Base-by-base conservation (phyloP, 2,113 vertebrate species). In the Mormyrus iriodes region DNA sequence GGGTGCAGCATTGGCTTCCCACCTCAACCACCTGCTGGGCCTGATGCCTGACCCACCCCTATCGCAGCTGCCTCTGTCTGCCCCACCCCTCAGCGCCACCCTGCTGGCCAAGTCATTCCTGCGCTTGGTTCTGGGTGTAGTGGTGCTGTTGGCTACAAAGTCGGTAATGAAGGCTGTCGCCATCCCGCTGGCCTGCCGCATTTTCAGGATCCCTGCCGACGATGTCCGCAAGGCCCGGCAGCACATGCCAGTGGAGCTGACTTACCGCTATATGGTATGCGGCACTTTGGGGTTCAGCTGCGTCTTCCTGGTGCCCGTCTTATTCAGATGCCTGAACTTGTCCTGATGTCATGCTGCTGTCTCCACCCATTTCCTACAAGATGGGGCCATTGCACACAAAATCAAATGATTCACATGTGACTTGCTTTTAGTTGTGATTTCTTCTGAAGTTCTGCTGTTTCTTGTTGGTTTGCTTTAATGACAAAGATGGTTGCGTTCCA, bases 211-310 rank as follows among this genome's bases (percentile, higher is more conserved):
- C 82, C 96, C 97, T 0, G 91, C 92, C 0, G 94, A 92, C 0
- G 95, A 99, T 0, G 91, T 98, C 7, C 95, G 97, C 53, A 94
- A 88, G 89, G 98, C 98, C 0, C 93, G 98, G 53, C 98, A 98
- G 88, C 95, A 97, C 92, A 97, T 97, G 95, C 96, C 95, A 42
- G 97, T 99, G 0, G 98, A 99, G 94, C 95, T 99, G 85, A 97
- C 98, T 0, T 99, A 99, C 90, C 97, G 98, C 84, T 99, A 98
- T 73, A 93, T 98, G 0, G 99, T 98, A 0, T 99, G 99, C 0
- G 97, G 97, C 27, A 96, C 93, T 46, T 95, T 99, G n/a, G 98
- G 97, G 0, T 99, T 99, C 91, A 95, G 95, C 88, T 97, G 97
- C 85, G 95, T 96, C 52, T 97, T 94, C 85, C 44, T 98, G 83